Percentiles rank a stretch among this genome's conserved stretches.
These are phyloP conservation scores for Pristionchus fissidentatus DNA, from an alignment of 2,888 invertebrate species.

Conservation along the genomic window DNA sequence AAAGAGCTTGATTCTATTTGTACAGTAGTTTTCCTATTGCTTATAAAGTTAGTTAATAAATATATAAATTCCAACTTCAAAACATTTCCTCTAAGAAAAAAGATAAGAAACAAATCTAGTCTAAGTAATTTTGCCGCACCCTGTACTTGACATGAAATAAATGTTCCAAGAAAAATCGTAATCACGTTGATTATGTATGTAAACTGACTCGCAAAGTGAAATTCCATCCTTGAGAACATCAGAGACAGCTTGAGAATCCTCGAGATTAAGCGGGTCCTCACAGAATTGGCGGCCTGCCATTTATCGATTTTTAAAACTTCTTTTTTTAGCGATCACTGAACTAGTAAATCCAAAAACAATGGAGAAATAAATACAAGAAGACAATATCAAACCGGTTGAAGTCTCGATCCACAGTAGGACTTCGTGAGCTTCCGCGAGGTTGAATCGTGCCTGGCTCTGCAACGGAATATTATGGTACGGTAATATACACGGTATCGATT, in stretches of 20 bases:
- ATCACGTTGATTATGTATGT: conserved; percentile 8
- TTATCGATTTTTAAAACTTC: neutral
- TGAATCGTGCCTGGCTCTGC: conserved; percentile 79
- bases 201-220: conserved; percentile 78
- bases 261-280: conserved; percentile 75
- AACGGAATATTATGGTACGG: conserved; percentile 24
- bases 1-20: too few species aligned
- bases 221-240: conserved; percentile 78
- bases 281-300: conserved; percentile 53
- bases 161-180: conserved; percentile 6
- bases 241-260: conserved; percentile 76
- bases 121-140: too few species aligned
- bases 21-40: too few species aligned
- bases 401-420: conserved; percentile 78
- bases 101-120: too few species aligned
- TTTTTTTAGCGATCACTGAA: neutral
- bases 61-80: too few species aligned
- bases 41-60: too few species aligned
- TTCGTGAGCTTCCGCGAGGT: conserved; percentile 77
- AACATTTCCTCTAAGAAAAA: too few species aligned
- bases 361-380: neutral
- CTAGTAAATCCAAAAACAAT: neutral
- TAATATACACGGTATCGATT: neutral
- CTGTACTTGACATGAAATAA: too few species aligned
- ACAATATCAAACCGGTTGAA: conserved; percentile 51